These are phyloP conservation scores for Rhinoptilus africanus DNA, from an alignment of 2,113 vertebrate genomes.

Conservation along the genomic window DNA sequence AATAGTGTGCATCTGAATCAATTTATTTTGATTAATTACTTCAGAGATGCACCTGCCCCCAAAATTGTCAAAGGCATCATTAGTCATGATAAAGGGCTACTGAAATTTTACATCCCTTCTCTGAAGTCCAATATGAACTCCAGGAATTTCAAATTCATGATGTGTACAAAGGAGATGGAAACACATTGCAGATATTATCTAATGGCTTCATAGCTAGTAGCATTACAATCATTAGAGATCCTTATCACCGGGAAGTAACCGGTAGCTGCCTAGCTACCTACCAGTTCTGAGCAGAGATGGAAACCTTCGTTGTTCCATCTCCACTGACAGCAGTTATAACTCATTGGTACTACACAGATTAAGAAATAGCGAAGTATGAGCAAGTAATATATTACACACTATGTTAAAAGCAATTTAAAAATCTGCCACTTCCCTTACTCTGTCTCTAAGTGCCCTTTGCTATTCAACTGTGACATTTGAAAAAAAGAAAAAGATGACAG, in stretches of 20 bases:
- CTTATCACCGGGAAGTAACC: background rate
- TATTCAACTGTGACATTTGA: background rate
- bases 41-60: background rate
- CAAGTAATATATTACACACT: background rate
- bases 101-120: background rate
- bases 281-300: background rate
- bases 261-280: background rate
- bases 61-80: background rate
- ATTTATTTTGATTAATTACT: conserved; percentile 24
- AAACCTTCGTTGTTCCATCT: background rate
- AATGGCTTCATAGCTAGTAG: background rate
- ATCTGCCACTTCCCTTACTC: background rate
- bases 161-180: background rate
- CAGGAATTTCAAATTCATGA: background rate
- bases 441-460: background rate
- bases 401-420: background rate
- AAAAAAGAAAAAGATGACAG: background rate
- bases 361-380: background rate
- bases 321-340: background rate
- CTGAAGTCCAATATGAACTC: background rate
- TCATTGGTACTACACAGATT: background rate
- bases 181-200: background rate
- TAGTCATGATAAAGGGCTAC: background rate
- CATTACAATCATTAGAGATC: background rate
- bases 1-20: background rate